These are phyloP conservation scores for Meriones psammophilus DNA, from an alignment of 2,797 vertebrate species.

Conservation along the genomic window DNA sequence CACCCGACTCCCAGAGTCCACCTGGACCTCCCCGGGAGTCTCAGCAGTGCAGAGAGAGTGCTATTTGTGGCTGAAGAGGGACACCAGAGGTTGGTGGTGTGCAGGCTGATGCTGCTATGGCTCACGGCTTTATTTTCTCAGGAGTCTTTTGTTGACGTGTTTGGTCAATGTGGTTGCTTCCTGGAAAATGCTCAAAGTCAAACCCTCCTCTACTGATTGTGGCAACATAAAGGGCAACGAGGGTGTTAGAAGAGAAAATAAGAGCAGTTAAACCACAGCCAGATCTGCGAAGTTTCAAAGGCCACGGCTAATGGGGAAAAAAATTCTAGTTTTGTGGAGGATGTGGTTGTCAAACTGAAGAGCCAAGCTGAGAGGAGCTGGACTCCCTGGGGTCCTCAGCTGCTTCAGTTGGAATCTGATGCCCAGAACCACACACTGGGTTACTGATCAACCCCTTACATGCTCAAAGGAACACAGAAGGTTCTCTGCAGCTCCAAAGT, in stretches of 20 bases:
- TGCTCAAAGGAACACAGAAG: background rate
- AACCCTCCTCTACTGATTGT: conserved; percentile 73
- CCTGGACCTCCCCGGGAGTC: background rate
- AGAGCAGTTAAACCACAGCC: conserved; percentile 87
- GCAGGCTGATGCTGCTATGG: background rate
- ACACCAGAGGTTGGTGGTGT: background rate
- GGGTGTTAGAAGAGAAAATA: conserved; percentile 60
- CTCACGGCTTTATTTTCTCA: conserved; percentile 62
- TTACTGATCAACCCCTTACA: background rate
- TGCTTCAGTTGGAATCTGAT: background rate
- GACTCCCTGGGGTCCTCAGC: background rate
- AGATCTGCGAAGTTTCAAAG: conserved; percentile 61
- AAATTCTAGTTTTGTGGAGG: background rate
- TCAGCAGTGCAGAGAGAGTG: background rate
- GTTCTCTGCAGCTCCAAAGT: background rate
- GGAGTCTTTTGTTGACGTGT: background rate
- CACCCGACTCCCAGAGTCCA: background rate
- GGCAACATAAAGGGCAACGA: conserved; percentile 44
- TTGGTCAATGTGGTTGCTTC: conserved; percentile 75
- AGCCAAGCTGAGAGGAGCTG: background rate
- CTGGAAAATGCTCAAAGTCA: conserved; percentile 81
- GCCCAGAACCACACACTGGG: background rate
- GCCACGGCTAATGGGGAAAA: conserved; percentile 67
- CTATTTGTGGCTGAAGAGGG: background rate
- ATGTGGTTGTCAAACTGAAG: too few species aligned